phyloP scores from a whole-genome alignment of 2,113 vertebrate species.

The Seriola dumerili region DNA sequence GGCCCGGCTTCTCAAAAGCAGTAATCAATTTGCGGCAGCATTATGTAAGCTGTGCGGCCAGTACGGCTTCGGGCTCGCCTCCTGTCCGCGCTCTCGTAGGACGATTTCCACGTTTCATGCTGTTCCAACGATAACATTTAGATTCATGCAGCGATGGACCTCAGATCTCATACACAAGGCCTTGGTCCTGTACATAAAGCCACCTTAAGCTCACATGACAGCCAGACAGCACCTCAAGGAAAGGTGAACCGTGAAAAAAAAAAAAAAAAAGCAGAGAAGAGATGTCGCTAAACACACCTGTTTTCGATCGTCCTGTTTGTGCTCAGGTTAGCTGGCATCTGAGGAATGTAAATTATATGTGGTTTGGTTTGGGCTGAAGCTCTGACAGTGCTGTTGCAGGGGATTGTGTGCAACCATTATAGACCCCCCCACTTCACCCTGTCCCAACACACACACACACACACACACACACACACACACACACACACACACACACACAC shows the following conservation, averaged over 20 bases:
- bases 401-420: conserved; percentile 57
- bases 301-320: conserved; percentile 80
- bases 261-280: conserved; percentile 4
- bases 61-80: not conserved
- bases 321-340: conserved; percentile 81
- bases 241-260: conserved; percentile 27
- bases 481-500: conserved; percentile 29
- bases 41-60: conserved; percentile 33
- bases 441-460: conserved; percentile 16
- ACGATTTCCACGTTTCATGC: conserved; percentile 13
- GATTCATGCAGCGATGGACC: not conserved
- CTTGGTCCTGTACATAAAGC: not conserved
- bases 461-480: conserved; percentile 15
- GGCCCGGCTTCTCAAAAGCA: conserved; percentile 19
- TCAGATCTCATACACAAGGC: not conserved
- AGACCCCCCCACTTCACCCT: not conserved
- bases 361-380: conserved; percentile 73
- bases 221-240: conserved; percentile 25
- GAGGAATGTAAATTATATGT: conserved; percentile 86
- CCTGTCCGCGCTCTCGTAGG: not conserved
- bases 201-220: conserved; percentile 21
- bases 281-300: conserved; percentile 79
- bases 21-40: conserved; percentile 40
- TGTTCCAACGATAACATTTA: not conserved
- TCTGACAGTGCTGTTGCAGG: conserved; percentile 60